Evolutionary conservation across 1,140 invertebrate genomes (phyloP).

Genomic region (Venturia canescens): DNA sequence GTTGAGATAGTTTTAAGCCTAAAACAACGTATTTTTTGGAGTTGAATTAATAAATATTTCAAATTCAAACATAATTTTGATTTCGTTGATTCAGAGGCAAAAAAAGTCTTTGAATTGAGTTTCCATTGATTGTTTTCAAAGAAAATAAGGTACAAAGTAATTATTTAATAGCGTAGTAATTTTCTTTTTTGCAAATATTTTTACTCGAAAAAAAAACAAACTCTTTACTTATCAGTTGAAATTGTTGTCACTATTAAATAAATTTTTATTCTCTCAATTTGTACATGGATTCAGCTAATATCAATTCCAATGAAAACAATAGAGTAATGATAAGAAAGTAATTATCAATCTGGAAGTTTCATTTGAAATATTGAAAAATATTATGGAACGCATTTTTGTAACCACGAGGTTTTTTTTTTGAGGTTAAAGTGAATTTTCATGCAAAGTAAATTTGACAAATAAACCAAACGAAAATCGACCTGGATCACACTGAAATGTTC

Average conservation of each 20-base stretch:
- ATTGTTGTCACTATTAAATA: slow-evolving; percentile 21
- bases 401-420: too few relatives aligned
- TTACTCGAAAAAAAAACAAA: background rate
- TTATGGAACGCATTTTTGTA: too few relatives aligned
- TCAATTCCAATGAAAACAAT: too few relatives aligned
- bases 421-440: background rate
- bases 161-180: too few relatives aligned
- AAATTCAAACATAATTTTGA: background rate
- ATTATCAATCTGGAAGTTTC: background rate
- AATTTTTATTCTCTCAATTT: background rate
- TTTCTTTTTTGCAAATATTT: too few relatives aligned
- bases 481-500: too few relatives aligned
- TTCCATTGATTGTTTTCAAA: too few relatives aligned
- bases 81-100: slow-evolving; percentile 6
- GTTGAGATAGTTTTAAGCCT: slow-evolving; percentile 41
- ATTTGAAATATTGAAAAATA: background rate
- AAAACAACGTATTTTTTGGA: slow-evolving; percentile 21
- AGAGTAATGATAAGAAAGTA: background rate
- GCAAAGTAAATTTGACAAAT: background rate
- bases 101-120: too few relatives aligned
- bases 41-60: background rate
- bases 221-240: slow-evolving; percentile 5
- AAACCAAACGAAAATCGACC: too few relatives aligned
- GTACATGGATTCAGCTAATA: too few relatives aligned
- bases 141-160: too few relatives aligned